These are phyloP conservation scores for Perithous albicinctus DNA, from an alignment of 2,888 invertebrate species.

Conservation along the genomic window DNA sequence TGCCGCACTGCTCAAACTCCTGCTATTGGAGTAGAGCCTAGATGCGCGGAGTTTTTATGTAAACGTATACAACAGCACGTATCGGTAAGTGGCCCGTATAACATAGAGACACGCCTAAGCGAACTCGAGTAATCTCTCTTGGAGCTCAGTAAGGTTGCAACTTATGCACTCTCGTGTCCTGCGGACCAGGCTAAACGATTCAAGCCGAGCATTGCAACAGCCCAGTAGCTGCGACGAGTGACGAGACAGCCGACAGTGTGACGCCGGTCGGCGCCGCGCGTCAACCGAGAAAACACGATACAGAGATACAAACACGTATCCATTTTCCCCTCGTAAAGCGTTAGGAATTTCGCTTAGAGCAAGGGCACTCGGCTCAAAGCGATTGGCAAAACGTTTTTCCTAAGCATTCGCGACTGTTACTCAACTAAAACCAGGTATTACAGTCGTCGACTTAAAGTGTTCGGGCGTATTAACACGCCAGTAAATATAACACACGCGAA, in stretches of 20 bases:
- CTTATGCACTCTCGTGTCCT: constrained; percentile 1
- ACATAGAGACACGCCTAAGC: constrained; percentile 42
- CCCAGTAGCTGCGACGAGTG: not conserved
- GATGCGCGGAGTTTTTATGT: constrained; percentile 6
- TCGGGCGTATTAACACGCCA: not conserved
- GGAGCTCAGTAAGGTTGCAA: not conserved
- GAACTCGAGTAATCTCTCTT: constrained; percentile 52
- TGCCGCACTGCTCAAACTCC: not conserved
- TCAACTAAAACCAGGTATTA: constrained; percentile 2
- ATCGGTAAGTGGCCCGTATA: constrained; percentile 26
- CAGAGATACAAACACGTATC: not conserved
- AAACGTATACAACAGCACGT: constrained; percentile 27
- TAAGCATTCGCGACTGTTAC: not conserved
- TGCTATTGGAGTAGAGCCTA: constrained; percentile 10
- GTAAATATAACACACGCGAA: constrained; percentile 3
- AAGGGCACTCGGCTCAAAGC: not conserved
- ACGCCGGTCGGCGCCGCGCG: constrained; percentile 1
- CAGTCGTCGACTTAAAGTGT: not conserved
- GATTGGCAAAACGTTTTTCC: constrained; percentile 9
- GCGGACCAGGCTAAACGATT: not conserved
- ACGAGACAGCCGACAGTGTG: not conserved
- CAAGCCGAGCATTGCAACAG: not conserved
- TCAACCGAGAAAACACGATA: not conserved
- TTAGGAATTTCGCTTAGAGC: not conserved
- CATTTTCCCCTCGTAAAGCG: constrained; percentile 2